Evolutionary conservation across 2,888 invertebrate species (phyloP).

Genomic region (Heteropelma amictum): DNA sequence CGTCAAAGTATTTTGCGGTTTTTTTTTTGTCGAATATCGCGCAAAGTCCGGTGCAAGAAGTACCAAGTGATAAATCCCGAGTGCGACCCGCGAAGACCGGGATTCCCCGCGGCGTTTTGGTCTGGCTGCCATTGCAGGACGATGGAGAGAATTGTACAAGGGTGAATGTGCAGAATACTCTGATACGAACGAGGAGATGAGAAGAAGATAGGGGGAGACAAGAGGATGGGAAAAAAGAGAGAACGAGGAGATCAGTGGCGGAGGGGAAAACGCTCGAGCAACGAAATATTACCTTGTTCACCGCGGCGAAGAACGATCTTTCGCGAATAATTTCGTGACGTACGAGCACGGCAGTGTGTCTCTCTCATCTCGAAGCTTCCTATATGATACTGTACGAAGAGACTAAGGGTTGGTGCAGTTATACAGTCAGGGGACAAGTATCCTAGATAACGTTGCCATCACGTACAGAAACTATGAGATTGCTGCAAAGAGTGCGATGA

Average conservation of each 20-base stretch:
- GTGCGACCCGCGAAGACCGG: conserved; percentile 61
- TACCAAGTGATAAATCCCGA: conserved; percentile 71
- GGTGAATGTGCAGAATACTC: conserved; percentile 13
- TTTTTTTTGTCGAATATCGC: conserved; percentile 7
- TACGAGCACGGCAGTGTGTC: conserved; percentile 57
- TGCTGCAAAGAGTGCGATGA: neutral
- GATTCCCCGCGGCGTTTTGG: conserved; percentile 59
- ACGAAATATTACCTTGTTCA: conserved; percentile 71
- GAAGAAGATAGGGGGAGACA: conserved; percentile 32
- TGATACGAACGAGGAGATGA: conserved; percentile 40
- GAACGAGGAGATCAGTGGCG: no score
- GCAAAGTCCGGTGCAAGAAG: conserved; percentile 61
- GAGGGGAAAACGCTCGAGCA: conserved; percentile 39
- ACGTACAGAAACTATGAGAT: conserved; percentile 47
- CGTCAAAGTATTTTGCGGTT: conserved; percentile 13
- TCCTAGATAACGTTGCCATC: conserved; percentile 53
- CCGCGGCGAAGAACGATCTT: conserved; percentile 64
- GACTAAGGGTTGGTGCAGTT: conserved; percentile 12
- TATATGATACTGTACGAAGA: neutral
- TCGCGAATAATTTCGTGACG: conserved; percentile 70
- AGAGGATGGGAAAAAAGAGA: neutral
- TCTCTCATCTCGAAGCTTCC: conserved; percentile 25
- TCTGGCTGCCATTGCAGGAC: conserved; percentile 59
- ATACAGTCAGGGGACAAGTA: conserved; percentile 20
- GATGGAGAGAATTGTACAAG: conserved; percentile 32